A percentile compares a stretch with the other conserved stretches of the same genome.
Evolutionary conservation across 2,888 invertebrate genomes (phyloP).

Genomic region (Drosophila robusta): DNA sequence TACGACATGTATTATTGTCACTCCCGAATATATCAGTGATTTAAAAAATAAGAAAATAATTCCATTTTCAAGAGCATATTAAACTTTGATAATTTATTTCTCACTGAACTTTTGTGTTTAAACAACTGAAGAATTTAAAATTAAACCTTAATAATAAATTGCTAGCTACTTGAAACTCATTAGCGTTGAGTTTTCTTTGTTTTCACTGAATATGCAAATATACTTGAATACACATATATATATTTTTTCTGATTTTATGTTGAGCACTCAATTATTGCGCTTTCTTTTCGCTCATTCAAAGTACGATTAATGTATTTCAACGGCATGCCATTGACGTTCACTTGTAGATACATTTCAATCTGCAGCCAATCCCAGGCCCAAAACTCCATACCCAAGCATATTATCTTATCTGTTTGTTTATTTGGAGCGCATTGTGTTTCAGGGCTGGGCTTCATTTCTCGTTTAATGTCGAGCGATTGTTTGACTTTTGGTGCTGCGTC

Average conservation of each 20-base stretch:
- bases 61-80: background rate
- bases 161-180: constrained; percentile 29
- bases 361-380: constrained; percentile 35
- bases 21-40: too few species aligned
- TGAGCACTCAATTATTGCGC: constrained; percentile 47
- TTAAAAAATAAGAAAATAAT: too few species aligned
- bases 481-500: constrained; percentile 54
- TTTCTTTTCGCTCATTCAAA: constrained; percentile 23
- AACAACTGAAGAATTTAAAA: constrained; percentile 7
- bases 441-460: constrained; percentile 57
- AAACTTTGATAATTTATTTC: background rate
- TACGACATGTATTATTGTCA: too few species aligned
- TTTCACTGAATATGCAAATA: constrained; percentile 18
- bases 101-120: background rate
- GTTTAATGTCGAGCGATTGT: constrained; percentile 49
- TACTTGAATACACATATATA: background rate
- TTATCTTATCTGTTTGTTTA: constrained; percentile 59
- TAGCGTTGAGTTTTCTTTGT: constrained; percentile 21
- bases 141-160: constrained; percentile 16
- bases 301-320: constrained; percentile 13
- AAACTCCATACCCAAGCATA: constrained; percentile 25
- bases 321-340: constrained; percentile 30
- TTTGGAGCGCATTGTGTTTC: constrained; percentile 72
- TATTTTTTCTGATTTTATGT: constrained; percentile 2
- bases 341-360: constrained; percentile 62